phyloP scores from a whole-genome alignment of 2,113 vertebrate genomes.

The Kryptolebias marmoratus region DNA sequence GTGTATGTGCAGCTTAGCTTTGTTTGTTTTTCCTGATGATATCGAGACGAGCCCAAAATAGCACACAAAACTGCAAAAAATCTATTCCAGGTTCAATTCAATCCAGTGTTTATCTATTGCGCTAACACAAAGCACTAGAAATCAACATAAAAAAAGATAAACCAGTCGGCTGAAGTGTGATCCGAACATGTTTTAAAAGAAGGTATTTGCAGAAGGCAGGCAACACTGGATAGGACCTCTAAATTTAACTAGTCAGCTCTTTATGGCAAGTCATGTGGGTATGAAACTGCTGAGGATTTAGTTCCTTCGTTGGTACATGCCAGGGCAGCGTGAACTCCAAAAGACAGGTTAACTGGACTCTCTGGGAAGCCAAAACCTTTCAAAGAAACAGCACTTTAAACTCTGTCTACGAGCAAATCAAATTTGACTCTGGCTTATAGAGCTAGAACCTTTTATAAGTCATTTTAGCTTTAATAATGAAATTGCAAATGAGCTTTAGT shows the following conservation, averaged over 20 bases:
- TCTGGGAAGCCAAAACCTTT: neutral
- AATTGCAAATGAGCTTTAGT: neutral
- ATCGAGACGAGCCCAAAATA: too few relatives aligned
- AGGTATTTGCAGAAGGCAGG: constrained; percentile 15
- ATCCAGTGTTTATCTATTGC: constrained; percentile 27
- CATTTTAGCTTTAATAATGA: neutral
- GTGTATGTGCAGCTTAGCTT: too few relatives aligned
- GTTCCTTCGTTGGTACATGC: constrained; percentile 23
- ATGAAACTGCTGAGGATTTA: constrained; percentile 67
- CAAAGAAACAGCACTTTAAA: neutral
- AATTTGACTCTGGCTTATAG: neutral
- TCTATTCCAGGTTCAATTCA: too few relatives aligned
- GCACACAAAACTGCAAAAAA: too few relatives aligned
- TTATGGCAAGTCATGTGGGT: constrained; percentile 58
- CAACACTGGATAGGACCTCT: constrained; percentile 56
- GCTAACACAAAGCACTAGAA: constrained; percentile 20
- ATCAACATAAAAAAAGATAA: neutral
- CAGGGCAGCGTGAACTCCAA: constrained; percentile 14
- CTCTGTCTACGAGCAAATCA: neutral
- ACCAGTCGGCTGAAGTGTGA: constrained; percentile 15
- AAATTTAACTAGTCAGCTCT: constrained; percentile 77
- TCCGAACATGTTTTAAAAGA: constrained; percentile 21
- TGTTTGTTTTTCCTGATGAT: too few relatives aligned
- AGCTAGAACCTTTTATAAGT: neutral
- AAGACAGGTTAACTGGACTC: neutral